phyloP scores from a whole-genome alignment of 2,888 invertebrate genomes.

The Erpobdella octoculata region DNA sequence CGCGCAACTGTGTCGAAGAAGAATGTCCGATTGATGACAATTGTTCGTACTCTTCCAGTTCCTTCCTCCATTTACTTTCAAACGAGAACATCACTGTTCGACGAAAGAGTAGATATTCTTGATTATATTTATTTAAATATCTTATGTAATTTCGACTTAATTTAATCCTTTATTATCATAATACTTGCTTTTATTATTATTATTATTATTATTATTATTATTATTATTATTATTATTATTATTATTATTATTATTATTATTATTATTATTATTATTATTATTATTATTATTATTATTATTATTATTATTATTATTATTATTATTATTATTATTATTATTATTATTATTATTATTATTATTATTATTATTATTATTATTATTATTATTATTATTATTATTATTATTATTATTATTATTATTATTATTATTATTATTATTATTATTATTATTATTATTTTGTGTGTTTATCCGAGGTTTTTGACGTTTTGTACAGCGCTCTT shows the following conservation, averaged over 20 bases:
- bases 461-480: too few relatives aligned
- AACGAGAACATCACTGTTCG: too few relatives aligned
- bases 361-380: not conserved
- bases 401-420: conserved; percentile 7
- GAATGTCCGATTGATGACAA: too few relatives aligned
- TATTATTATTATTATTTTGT: too few relatives aligned
- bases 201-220: not conserved
- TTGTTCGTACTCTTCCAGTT: too few relatives aligned
- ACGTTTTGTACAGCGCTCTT: too few relatives aligned
- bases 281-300: not conserved
- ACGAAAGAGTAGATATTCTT: too few relatives aligned
- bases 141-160: not conserved
- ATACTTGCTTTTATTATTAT: not conserved
- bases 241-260: not conserved
- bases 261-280: not conserved
- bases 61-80: too few relatives aligned
- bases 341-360: not conserved
- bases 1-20: too few relatives aligned
- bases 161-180: not conserved
- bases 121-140: not conserved
- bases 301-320: not conserved
- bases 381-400: not conserved
- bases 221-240: not conserved
- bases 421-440: conserved; percentile 10
- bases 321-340: not conserved